These are phyloP conservation scores for Paragorgia papillata DNA, from an alignment of 92 coral and sea anemone species.

Conservation along the genomic window DNA sequence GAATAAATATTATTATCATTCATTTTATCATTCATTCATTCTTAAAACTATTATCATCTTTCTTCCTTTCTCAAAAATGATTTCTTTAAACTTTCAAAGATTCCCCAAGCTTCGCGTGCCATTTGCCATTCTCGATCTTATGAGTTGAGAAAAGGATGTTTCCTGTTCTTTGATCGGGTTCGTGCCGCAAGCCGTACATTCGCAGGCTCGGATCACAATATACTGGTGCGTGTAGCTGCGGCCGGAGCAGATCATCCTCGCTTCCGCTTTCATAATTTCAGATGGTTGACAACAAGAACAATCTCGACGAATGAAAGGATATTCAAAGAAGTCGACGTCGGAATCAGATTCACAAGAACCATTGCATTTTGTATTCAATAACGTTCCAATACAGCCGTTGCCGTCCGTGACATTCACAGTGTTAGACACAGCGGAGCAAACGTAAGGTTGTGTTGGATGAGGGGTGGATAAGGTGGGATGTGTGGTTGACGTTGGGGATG, in stretches of 20 bases:
- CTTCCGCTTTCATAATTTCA: background rate
- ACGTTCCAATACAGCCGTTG: background rate
- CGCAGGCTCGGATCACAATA: constrained; percentile 31
- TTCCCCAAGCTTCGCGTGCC: too few species aligned
- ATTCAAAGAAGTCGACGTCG: constrained; percentile 2
- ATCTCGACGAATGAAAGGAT: constrained; percentile 11
- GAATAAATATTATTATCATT: too few species aligned
- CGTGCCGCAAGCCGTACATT: constrained; percentile 30
- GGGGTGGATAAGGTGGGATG: too few species aligned
- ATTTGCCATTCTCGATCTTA: too few species aligned
- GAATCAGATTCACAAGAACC: constrained; percentile 27
- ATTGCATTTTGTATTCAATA: constrained; percentile 6
- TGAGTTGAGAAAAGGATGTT: background rate
- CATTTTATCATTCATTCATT: too few species aligned
- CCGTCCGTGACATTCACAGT: background rate
- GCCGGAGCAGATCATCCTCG: constrained; percentile 22
- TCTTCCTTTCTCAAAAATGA: too few species aligned
- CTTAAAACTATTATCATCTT: too few species aligned
- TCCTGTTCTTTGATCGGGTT: constrained; percentile 12
- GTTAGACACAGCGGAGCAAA: constrained; percentile 7
- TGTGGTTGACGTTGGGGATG: too few species aligned
- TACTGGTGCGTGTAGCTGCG: background rate
- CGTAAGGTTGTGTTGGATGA: background rate
- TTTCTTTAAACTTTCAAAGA: too few species aligned
- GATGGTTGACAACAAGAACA: constrained; percentile 41